Evolutionary conservation across 2,888 invertebrate species (phyloP).

Genomic region (Catocala fraxini): DNA sequence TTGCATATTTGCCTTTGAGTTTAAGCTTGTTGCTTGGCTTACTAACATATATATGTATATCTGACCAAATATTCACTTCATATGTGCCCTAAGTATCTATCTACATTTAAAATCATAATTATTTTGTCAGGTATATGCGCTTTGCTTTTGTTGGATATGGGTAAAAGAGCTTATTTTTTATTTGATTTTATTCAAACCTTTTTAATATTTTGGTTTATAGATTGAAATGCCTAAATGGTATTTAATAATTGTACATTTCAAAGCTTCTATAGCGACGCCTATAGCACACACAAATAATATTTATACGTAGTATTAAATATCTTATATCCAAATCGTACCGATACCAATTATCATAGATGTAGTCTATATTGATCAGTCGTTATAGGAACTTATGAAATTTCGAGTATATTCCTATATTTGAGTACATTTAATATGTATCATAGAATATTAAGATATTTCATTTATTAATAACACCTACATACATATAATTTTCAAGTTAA

Average conservation of each 20-base stretch:
- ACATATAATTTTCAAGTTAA: too few species aligned
- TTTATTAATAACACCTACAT: too few species aligned
- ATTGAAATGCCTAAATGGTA: constrained; percentile 46
- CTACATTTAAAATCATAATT: constrained; percentile 27
- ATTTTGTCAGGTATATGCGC: constrained; percentile 53
- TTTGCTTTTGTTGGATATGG: constrained; percentile 47
- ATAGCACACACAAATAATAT: constrained; percentile 31
- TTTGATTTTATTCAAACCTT: constrained; percentile 40
- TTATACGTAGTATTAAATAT: too few species aligned
- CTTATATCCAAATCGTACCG: constrained; percentile 7
- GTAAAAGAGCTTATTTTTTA: constrained; percentile 46
- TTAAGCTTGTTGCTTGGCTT: constrained; percentile 67
- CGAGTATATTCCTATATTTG: constrained; percentile 19
- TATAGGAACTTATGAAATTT: constrained; percentile 63
- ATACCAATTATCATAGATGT: neutral
- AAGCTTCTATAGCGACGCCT: constrained; percentile 77
- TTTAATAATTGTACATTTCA: constrained; percentile 41
- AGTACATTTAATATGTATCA: constrained; percentile 24
- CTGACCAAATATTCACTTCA: constrained; percentile 59
- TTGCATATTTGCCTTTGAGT: constrained; percentile 69
- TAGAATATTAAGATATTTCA: neutral
- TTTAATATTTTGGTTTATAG: constrained; percentile 51
- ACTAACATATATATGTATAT: constrained; percentile 52
- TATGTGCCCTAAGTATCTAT: neutral
- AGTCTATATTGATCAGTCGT: constrained; percentile 37